Percentiles rank a stretch among this genome's conserved stretches.
phyloP scores from a whole-genome alignment of 92 coral and sea anemone species.

The Diadumene lineata region DNA sequence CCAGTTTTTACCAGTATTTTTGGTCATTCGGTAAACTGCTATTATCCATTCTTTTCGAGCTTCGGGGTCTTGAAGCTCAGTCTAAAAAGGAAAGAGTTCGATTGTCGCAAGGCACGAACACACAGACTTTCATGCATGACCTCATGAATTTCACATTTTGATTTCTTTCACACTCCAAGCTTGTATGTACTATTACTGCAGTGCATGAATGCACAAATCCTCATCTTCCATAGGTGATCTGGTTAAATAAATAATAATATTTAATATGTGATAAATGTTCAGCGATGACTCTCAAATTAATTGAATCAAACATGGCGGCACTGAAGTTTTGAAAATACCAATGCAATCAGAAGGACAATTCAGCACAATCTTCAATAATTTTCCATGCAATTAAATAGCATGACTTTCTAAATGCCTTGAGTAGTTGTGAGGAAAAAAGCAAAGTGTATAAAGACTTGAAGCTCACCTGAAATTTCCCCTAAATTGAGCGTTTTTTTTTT shows the following conservation, averaged over 20 bases:
- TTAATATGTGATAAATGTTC: not conserved
- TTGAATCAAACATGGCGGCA: too few relatives aligned
- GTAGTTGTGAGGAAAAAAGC: too few relatives aligned
- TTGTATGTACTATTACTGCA: conserved; percentile 16
- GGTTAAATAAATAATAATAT: not conserved
- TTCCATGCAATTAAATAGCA: too few relatives aligned
- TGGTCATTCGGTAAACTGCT: conserved; percentile 33
- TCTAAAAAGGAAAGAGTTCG: conserved; percentile 39
- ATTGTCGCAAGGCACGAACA: conserved; percentile 34
- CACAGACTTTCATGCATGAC: conserved; percentile 1
- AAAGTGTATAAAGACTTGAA: too few relatives aligned
- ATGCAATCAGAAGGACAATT: too few relatives aligned
- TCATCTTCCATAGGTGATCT: conserved; percentile 6
- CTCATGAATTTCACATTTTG: conserved; percentile 16
- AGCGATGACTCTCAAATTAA: not conserved
- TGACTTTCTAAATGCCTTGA: too few relatives aligned
- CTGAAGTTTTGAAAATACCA: too few relatives aligned
- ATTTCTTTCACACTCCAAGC: conserved; percentile 33
- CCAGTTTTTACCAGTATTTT: conserved; percentile 46
- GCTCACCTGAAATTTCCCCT: too few relatives aligned
- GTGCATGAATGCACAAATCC: conserved; percentile 44
- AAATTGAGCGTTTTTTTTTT: not conserved
- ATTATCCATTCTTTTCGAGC: conserved; percentile 29
- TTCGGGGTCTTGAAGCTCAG: conserved; percentile 23
- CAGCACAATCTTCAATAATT: too few relatives aligned